phyloP scores from a whole-genome alignment of 2,113 vertebrate species.

The Elgaria multicarinata region DNA sequence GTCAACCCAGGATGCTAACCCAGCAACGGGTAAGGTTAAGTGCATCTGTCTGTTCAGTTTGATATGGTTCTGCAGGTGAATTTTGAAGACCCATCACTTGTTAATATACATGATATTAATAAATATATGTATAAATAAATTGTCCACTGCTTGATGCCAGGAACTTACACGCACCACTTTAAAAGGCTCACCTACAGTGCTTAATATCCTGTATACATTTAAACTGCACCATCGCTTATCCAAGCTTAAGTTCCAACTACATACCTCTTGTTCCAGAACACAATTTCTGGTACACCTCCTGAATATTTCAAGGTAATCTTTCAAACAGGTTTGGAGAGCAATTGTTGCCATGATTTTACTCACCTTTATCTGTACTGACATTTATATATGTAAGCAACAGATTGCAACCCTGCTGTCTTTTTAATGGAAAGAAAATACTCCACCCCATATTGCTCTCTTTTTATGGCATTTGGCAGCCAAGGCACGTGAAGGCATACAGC shows the following conservation, averaged over 20 bases:
- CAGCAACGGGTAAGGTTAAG: not conserved
- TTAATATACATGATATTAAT: not conserved
- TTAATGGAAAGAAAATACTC: constrained; percentile 28
- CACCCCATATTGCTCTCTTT: not conserved
- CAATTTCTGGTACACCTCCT: not conserved
- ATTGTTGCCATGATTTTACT: not conserved
- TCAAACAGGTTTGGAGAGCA: not conserved
- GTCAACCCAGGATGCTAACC: not conserved
- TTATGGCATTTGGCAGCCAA: not conserved
- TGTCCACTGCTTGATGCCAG: not conserved
- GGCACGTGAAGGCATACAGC: accelerated
- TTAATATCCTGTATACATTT: not conserved
- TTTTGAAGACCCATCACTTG: too few species aligned
- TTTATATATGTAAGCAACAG: constrained; percentile 6
- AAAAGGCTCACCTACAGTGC: not conserved
- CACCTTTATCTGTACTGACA: accelerated
- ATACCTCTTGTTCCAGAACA: not conserved
- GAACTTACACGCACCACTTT: not conserved
- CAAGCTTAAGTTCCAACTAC: not conserved
- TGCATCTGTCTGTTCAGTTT: not conserved
- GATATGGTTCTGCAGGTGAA: not conserved
- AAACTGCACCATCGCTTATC: not conserved
- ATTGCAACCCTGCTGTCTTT: not conserved
- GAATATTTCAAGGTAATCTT: accelerated
- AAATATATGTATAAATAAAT: too few species aligned